A percentile compares a stretch with the other conserved stretches of the same genome.
Evolutionary conservation across 2,113 vertebrate species (phyloP).

Genomic region (Podarcis muralis): DNA sequence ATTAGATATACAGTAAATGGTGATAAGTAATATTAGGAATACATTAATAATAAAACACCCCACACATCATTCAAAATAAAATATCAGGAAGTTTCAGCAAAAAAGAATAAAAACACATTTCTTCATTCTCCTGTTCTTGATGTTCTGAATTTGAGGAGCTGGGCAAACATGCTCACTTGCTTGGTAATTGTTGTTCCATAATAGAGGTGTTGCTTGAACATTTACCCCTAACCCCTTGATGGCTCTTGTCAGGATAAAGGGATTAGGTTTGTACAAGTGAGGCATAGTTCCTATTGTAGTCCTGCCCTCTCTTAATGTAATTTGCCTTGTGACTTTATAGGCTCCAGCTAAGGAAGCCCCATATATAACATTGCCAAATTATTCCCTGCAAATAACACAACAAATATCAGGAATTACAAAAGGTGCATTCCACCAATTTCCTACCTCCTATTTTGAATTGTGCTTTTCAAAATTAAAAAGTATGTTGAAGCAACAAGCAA

Average conservation of each 20-base stretch:
- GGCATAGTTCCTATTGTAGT: neutral
- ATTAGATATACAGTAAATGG: neutral
- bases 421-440: neutral
- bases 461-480: conserved; percentile 49
- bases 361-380: neutral
- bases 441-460: conserved; percentile 22
- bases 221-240: neutral
- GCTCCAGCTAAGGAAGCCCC: conserved; percentile 4
- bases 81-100: neutral
- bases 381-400: conserved; percentile 21
- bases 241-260: rapidly evolving
- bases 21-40: neutral
- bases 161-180: neutral
- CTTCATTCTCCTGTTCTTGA: neutral
- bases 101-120: neutral
- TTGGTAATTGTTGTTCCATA: neutral
- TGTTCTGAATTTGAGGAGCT: neutral
- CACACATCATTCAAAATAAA: neutral
- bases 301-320: conserved; percentile 1
- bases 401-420: neutral
- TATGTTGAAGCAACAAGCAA: conserved; percentile 43
- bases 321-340: neutral
- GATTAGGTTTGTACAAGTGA: neutral
- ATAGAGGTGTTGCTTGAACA: neutral
- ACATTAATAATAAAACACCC: neutral